Conservation (phyloP, 2,888 invertebrate species). For the Chloromyia formosa region DNA sequence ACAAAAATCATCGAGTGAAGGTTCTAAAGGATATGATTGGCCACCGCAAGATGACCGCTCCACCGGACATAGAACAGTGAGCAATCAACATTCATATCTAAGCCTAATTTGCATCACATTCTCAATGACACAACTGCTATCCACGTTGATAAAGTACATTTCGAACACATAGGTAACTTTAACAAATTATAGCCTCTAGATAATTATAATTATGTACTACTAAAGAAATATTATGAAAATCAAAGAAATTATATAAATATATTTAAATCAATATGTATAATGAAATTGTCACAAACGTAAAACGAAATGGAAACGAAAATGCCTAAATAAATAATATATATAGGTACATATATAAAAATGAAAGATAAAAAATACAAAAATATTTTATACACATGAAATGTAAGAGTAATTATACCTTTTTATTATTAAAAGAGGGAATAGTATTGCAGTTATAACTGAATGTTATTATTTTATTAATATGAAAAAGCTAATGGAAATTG, state of each 20-base stretch:
- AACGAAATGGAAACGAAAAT: slow-evolving; percentile 24
- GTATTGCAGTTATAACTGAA: not conserved
- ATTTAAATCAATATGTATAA: slow-evolving; percentile 18
- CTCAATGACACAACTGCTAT: not conserved
- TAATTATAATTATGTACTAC: slow-evolving; percentile 23
- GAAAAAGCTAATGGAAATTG: not conserved
- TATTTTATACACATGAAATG: slow-evolving; percentile 36
- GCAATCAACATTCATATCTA: slow-evolving; percentile 5
- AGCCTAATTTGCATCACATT: not conserved
- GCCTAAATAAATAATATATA: slow-evolving; percentile 13
- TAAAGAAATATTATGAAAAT: too few species aligned
- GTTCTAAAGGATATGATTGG: slow-evolving; percentile 68
- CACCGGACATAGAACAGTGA: slow-evolving; percentile 55
- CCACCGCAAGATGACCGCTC: slow-evolving; percentile 63
- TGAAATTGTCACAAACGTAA: slow-evolving; percentile 8
- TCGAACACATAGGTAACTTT: slow-evolving; percentile 26
- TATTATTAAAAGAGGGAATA: not conserved
- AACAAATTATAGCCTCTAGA: slow-evolving; percentile 24
- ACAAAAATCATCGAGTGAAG: slow-evolving; percentile 74
- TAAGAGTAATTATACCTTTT: not conserved
- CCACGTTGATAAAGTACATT: not conserved
- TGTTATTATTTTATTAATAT: not conserved
- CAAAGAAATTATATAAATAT: too few species aligned
- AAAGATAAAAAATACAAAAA: slow-evolving; percentile 14
- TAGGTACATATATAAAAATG: too few species aligned